Conservation (phyloP, 2,113 vertebrate species). For the Thinocorus orbignyianus region DNA sequence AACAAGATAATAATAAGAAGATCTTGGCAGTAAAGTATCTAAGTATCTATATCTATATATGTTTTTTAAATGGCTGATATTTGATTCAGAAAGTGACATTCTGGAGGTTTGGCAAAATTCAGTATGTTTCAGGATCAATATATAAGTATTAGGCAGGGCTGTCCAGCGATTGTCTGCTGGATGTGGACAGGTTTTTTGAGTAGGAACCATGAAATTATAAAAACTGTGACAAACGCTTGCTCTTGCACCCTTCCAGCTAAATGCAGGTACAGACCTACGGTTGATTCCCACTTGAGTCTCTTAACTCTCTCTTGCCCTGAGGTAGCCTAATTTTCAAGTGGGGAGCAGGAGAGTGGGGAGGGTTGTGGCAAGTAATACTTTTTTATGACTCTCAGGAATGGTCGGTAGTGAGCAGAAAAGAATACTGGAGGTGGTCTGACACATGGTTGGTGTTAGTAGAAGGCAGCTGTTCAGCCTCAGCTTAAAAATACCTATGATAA, state of each 20-base stretch:
- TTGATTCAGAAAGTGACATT: neutral
- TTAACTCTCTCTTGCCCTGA: neutral
- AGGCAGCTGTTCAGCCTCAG: neutral
- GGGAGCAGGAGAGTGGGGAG: neutral
- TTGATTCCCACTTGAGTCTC: neutral
- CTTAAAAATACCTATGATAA: neutral
- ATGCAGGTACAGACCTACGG: neutral
- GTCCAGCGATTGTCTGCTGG: neutral
- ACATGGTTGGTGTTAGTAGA: neutral
- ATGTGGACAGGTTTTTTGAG: neutral
- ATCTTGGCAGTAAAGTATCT: neutral
- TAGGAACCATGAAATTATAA: neutral
- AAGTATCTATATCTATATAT: no score
- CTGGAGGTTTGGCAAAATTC: neutral
- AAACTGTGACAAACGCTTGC: neutral
- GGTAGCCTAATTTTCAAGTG: neutral
- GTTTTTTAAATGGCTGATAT: neutral
- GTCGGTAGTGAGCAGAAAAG: neutral
- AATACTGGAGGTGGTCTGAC: neutral
- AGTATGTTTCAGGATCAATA: neutral
- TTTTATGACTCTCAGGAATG: neutral
- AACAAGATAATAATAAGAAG: neutral
- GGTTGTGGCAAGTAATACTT: neutral
- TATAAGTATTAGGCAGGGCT: neutral
- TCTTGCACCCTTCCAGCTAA: neutral